These are phyloP conservation scores for Zapornia atra DNA, from an alignment of 2,113 vertebrate species.

Conservation along the genomic window DNA sequence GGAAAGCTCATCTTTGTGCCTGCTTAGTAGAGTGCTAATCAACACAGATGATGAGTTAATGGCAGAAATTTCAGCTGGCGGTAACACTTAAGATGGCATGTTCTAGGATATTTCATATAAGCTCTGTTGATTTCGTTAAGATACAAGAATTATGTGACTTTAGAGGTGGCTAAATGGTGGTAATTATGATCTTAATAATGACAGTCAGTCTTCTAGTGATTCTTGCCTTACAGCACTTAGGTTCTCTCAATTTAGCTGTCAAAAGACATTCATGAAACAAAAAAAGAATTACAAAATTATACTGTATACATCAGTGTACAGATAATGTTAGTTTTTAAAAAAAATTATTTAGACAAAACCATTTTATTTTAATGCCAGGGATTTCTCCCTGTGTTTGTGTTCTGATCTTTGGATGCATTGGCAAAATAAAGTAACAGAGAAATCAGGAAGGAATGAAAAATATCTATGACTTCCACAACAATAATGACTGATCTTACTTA, in stretches of 20 bases:
- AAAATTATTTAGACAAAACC: not conserved
- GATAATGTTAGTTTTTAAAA: not conserved
- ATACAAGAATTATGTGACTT: not conserved
- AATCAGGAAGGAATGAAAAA: not conserved
- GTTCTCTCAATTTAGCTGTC: not conserved
- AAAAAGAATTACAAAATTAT: not conserved
- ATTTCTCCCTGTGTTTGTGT: not conserved
- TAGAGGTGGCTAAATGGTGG: not conserved
- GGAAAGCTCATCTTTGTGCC: not conserved
- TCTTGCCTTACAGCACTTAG: not conserved
- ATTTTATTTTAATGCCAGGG: not conserved
- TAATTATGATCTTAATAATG: slow-evolving; percentile 8
- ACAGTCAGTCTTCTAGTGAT: not conserved
- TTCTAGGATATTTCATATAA: not conserved
- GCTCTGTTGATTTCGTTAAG: not conserved
- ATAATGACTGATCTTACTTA: not conserved
- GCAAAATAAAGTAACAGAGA: not conserved
- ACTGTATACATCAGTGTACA: not conserved
- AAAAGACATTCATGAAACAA: not conserved
- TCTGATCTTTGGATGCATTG: not conserved
- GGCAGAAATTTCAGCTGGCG: not conserved
- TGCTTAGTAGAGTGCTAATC: not conserved
- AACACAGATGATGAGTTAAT: slow-evolving; percentile 3
- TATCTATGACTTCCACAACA: not conserved
- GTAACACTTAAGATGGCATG: not conserved